Evolutionary conservation across 2,113 vertebrate species (phyloP).

Genomic region (Myiozetetes cayanensis): DNA sequence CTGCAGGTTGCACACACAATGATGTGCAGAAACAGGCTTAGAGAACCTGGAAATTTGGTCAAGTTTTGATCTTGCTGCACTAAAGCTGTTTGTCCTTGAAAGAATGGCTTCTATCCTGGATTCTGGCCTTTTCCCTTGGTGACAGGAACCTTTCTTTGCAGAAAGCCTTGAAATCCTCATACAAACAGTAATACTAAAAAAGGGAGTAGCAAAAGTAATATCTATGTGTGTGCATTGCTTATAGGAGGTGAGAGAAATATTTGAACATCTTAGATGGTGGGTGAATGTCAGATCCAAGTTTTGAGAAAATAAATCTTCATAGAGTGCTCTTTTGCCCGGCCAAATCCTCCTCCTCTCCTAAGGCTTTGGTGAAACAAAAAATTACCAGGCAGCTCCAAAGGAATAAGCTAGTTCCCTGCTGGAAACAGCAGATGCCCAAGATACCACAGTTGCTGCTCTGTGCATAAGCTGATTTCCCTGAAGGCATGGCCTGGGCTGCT

Average conservation of each 20-base stretch:
- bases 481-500: neutral
- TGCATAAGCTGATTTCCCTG: constrained; percentile 37
- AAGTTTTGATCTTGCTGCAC: neutral
- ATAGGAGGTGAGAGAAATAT: neutral
- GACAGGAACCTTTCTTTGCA: neutral
- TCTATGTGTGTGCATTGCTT: neutral
- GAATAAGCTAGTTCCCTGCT: neutral
- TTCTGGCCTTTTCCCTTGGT: neutral
- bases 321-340: neutral
- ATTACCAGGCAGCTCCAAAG: neutral
- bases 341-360: neutral
- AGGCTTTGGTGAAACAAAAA: constrained; percentile 4
- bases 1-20: neutral
- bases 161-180: neutral
- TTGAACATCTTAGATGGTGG: neutral
- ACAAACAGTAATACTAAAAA: neutral
- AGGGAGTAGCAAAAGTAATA: neutral
- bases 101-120: neutral
- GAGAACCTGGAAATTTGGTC: neutral
- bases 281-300: neutral
- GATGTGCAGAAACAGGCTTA: neutral
- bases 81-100: neutral
- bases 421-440: constrained; percentile 32
- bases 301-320: neutral
- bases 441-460: neutral